Evolutionary conservation across 2,797 vertebrate species (phyloP).

Genomic region (Trachops cirrhosus): DNA sequence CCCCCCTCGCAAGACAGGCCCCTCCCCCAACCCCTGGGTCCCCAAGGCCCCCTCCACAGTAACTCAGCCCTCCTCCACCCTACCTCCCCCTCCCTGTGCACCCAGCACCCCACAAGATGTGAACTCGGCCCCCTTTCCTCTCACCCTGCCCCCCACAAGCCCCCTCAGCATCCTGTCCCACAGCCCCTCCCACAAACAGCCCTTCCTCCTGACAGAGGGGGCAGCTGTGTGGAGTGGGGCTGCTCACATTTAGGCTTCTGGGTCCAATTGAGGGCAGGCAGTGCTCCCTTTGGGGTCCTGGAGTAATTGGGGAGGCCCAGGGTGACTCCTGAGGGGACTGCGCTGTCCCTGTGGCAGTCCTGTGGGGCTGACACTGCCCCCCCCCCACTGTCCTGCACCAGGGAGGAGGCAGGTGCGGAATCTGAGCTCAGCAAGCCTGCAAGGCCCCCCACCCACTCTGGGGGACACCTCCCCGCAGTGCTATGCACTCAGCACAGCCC

Average conservation of each 20-base stretch:
- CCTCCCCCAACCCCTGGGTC: not conserved
- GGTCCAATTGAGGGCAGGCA: not conserved
- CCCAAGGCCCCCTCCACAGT: not conserved
- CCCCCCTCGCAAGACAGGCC: not conserved
- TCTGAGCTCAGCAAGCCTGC: not conserved
- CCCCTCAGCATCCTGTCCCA: too few species aligned
- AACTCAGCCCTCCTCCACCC: too few species aligned
- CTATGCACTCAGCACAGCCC: not conserved
- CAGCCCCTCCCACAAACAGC: accelerated
- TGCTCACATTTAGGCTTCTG: not conserved
- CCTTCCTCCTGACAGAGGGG: not conserved
- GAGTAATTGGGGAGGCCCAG: not conserved
- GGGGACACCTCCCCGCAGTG: not conserved
- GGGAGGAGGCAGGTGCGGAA: not conserved
- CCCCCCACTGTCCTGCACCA: too few species aligned
- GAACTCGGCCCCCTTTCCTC: not conserved
- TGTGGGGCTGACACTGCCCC: too few species aligned
- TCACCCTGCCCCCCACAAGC: not conserved
- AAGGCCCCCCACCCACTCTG: too few species aligned
- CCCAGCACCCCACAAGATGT: not conserved
- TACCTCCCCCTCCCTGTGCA: not conserved
- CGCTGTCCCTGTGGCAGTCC: not conserved
- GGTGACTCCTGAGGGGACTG: not conserved
- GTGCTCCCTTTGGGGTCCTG: not conserved
- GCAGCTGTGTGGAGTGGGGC: accelerated